These are phyloP conservation scores for Atopsyche davidsoni DNA, from an alignment of 1,140 invertebrate genomes.

Conservation along the genomic window DNA sequence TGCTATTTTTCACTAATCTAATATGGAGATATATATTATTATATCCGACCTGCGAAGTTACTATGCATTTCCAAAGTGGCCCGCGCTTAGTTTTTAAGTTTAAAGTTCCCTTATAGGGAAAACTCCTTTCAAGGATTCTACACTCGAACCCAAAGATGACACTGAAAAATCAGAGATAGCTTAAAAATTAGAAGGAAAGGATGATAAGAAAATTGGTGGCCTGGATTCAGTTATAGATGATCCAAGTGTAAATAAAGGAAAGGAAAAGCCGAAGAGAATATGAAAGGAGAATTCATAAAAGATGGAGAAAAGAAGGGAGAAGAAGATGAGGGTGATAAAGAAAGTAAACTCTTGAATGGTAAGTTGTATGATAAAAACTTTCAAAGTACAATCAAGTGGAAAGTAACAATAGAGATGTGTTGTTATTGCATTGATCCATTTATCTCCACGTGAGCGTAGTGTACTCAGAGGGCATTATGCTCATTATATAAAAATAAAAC, in stretches of 20 bases:
- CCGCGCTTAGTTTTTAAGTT: background rate
- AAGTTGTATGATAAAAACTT: constrained; percentile 29
- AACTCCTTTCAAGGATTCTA: no score
- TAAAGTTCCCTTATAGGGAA: constrained; percentile 4
- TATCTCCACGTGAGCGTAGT: background rate
- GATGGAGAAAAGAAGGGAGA: constrained; percentile 52
- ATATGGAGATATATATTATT: no score
- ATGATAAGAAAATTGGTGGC: constrained; percentile 5
- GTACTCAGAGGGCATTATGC: background rate
- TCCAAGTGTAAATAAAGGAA: constrained; percentile 32
- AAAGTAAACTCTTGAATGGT: constrained; percentile 79
- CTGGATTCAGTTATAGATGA: constrained; percentile 33
- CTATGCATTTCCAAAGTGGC: background rate
- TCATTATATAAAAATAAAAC: background rate
- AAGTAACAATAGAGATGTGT: no score
- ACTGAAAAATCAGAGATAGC: constrained; percentile 10
- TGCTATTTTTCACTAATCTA: no score
- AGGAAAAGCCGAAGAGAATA: constrained; percentile 32
- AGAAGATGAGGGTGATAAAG: constrained; percentile 75
- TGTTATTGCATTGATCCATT: no score
- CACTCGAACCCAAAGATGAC: constrained; percentile 1
- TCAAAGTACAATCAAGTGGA: no score
- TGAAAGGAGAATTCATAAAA: constrained; percentile 36
- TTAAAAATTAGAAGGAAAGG: background rate
- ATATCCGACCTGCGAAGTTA: background rate